phyloP scores from a whole-genome alignment of 2,113 vertebrate species.

The Tachuris rubrigastra region DNA sequence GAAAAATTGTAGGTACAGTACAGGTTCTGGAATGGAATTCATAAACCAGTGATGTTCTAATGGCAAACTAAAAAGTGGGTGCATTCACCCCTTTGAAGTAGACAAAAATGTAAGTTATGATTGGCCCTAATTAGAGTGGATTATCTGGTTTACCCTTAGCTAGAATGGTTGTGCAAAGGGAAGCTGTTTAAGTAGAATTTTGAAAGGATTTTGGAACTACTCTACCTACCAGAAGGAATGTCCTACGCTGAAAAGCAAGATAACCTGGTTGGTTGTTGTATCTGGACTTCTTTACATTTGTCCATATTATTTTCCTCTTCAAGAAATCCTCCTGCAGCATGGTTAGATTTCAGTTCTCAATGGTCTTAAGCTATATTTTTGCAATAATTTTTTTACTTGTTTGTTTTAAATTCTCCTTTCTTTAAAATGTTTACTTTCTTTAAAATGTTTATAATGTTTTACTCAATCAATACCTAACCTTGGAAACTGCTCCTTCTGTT shows the following conservation, averaged over 20 bases:
- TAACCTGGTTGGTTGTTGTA: background rate
- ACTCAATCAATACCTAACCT: background rate
- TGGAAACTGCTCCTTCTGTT: background rate
- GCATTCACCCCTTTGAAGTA: background rate
- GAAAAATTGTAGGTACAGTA: background rate
- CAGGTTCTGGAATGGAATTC: background rate
- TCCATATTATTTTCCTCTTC: background rate
- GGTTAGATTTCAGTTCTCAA: background rate
- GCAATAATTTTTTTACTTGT: background rate
- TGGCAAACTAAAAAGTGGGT: background rate
- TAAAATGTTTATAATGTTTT: background rate
- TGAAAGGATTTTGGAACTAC: background rate
- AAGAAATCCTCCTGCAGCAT: background rate
- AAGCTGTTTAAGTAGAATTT: background rate
- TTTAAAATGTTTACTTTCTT: background rate
- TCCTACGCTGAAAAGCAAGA: background rate
- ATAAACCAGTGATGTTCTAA: background rate
- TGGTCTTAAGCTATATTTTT: background rate
- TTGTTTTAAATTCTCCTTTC: background rate
- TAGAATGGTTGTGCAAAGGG: background rate
- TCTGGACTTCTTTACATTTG: background rate
- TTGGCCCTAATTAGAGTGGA: background rate
- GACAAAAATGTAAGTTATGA: background rate
- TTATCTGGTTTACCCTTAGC: background rate
- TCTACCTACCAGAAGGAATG: background rate